phyloP scores from a whole-genome alignment of 2,888 invertebrate genomes.

The Hybos culiciformis region DNA sequence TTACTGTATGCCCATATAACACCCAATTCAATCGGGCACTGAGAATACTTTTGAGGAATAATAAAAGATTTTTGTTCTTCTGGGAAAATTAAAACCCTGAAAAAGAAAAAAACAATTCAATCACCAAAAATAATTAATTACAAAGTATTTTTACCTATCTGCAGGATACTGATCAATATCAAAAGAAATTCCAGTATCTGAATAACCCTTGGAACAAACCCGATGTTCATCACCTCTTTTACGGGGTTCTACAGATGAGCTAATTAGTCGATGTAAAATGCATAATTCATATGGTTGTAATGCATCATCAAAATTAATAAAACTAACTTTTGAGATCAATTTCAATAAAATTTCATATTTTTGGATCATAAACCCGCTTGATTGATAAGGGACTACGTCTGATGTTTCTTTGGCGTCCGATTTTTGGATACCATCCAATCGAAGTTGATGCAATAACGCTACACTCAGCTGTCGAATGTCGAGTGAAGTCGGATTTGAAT shows the following conservation, averaged over 20 bases:
- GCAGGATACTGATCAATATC: slow-evolving; percentile 14
- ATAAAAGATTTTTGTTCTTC: slow-evolving; percentile 3
- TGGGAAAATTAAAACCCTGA: slow-evolving; percentile 3
- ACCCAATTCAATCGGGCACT: slow-evolving; percentile 53
- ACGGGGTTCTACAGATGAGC: slow-evolving; percentile 43
- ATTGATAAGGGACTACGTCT: slow-evolving; percentile 42
- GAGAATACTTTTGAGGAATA: slow-evolving; percentile 11
- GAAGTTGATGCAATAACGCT: slow-evolving; percentile 40
- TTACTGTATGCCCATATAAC: slow-evolving; percentile 40
- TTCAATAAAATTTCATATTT: slow-evolving; percentile 46
- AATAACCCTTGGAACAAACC: no score
- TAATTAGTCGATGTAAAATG: slow-evolving; percentile 43
- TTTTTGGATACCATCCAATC: slow-evolving; percentile 47
- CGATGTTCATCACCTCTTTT: slow-evolving; percentile 45
- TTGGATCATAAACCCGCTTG: slow-evolving; percentile 44
- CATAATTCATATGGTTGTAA: slow-evolving; percentile 39
- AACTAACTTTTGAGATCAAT: slow-evolving; percentile 39
- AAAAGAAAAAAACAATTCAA: background rate
- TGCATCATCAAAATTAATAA: slow-evolving; percentile 23
- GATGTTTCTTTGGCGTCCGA: slow-evolving; percentile 36
- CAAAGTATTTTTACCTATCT: background rate
- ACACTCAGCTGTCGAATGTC: slow-evolving; percentile 43
- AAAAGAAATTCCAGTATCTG: no score
- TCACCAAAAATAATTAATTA: slow-evolving; percentile 5
- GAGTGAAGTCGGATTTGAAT: slow-evolving; percentile 36